phyloP scores from a whole-genome alignment of 2,113 vertebrate genomes.

The Nerophis ophidion region DNA sequence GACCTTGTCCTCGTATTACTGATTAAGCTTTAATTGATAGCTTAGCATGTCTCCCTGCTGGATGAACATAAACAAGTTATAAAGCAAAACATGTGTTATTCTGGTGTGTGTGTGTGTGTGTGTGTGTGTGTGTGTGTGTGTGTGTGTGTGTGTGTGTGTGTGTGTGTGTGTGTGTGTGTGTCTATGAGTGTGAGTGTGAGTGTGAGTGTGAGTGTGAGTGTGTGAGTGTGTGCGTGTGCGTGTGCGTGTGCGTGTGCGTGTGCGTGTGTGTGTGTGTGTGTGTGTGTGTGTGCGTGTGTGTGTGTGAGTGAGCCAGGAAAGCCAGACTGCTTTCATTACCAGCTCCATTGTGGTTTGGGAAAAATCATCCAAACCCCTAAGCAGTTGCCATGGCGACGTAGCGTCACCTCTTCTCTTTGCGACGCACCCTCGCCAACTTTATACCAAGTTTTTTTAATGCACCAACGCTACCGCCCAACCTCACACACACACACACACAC shows the following conservation, averaged over 20 bases:
- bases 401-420: background rate
- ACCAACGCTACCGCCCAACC: background rate
- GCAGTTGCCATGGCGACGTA: background rate
- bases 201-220: too few species aligned
- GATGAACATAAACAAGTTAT: constrained; percentile 8
- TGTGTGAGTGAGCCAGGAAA: background rate
- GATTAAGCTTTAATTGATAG: constrained; percentile 7
- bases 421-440: background rate
- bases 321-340: constrained; percentile 10
- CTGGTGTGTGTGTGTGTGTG: background rate
- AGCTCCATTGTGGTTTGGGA: constrained; percentile 3
- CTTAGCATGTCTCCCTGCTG: background rate
- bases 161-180: too few species aligned
- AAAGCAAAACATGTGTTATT: constrained; percentile 13
- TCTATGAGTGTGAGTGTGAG: background rate
- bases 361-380: background rate
- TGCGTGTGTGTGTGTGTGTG: too few species aligned
- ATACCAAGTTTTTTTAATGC: background rate
- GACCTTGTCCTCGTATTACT: background rate
- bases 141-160: too few species aligned
- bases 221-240: background rate
- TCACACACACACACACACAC: background rate
- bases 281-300: too few species aligned
- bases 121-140: background rate
- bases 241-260: too few species aligned